Evolutionary conservation across 2,113 vertebrate species (phyloP), one percentile per base, ranked within the genome.

Genomic region (Gymnocephalus cernua): DNA sequence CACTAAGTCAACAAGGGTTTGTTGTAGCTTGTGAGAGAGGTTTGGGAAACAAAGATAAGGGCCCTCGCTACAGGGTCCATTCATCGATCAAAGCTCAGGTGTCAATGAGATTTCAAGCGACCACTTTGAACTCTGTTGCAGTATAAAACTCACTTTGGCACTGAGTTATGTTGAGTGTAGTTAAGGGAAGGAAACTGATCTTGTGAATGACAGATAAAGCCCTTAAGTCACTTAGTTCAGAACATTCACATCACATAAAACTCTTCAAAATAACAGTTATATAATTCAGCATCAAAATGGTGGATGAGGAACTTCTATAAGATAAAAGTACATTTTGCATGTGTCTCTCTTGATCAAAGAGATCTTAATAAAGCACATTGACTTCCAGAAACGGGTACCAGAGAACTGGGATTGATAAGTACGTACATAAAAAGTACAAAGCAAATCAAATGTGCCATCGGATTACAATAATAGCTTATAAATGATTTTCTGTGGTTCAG

Each of bases 11-110:
- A 75, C 75, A 80, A 80, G 75, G 35, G 47, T 48, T 77, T 63
- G 68, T 67, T 85, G 69, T 38, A 48, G 66, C 64, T 78, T 74
- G 61, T 54, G 72, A 61, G 56, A 25, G 84, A 74, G 71, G 82
- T 70, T 83, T 68, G 70, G 66, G 68, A 82, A 64, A 41, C 75
- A 65, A 44, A 86, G 88, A 90, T 92, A 90, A 90, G 81, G 57
- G 25, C 47, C 56, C 69, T 73, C 19, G 61, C 64, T 74, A 67
- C 50, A 27, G 47, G 65, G 16, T 44, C 73, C 74, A 35, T 47
- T 62, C 44, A 41, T 66, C 9, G 2, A 65, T 53, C 11, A 18
- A 48, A 64, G 75, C 56, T 74, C 76, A 76, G 68, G 75, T 83
- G 83, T 83, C 78, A 19, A 27, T 48, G 53, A 85, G 86, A 85